These are phyloP conservation scores for Drosophila phalerata DNA, from an alignment of 2,888 invertebrate species.

Conservation along the genomic window DNA sequence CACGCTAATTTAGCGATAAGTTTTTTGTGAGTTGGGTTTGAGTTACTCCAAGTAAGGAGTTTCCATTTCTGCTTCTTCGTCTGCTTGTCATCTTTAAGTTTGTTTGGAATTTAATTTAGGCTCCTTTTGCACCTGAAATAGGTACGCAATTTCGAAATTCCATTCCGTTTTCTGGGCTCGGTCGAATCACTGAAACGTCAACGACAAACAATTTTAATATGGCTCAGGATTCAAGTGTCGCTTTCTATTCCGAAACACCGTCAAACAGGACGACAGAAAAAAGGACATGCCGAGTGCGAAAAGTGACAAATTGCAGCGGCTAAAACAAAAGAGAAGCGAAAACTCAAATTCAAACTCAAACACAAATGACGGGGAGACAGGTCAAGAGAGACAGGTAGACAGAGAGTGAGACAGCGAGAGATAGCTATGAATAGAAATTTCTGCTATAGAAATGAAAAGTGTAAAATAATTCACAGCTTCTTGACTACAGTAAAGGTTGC, in stretches of 20 bases:
- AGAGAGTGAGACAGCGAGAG: neutral
- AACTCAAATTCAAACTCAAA: slow-evolving; percentile 21
- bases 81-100: slow-evolving; percentile 2
- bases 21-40: slow-evolving; percentile 53
- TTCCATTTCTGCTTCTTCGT: neutral
- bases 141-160: slow-evolving; percentile 53
- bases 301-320: slow-evolving; percentile 73
- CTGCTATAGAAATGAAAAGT: slow-evolving; percentile 44
- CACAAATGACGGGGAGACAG: slow-evolving; percentile 44
- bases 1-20: slow-evolving; percentile 72
- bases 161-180: slow-evolving; percentile 11
- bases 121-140: slow-evolving; percentile 33
- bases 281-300: slow-evolving; percentile 66
- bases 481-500: slow-evolving; percentile 25
- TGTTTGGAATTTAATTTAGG: slow-evolving; percentile 46
- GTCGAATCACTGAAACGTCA: slow-evolving; percentile 56
- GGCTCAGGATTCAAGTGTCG: slow-evolving; percentile 46
- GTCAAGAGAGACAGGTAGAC: slow-evolving; percentile 47
- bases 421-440: slow-evolving; percentile 24
- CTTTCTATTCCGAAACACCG: slow-evolving; percentile 21
- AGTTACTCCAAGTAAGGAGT: slow-evolving; percentile 2
- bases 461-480: slow-evolving; percentile 46
- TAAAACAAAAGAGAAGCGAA: slow-evolving; percentile 13
- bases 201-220: slow-evolving; percentile 64
- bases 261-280: slow-evolving; percentile 21